Evolutionary conservation across 2,888 invertebrate genomes (phyloP), one percentile per base, ranked within the genome.

Genomic region (Deilephila porcellus): DNA sequence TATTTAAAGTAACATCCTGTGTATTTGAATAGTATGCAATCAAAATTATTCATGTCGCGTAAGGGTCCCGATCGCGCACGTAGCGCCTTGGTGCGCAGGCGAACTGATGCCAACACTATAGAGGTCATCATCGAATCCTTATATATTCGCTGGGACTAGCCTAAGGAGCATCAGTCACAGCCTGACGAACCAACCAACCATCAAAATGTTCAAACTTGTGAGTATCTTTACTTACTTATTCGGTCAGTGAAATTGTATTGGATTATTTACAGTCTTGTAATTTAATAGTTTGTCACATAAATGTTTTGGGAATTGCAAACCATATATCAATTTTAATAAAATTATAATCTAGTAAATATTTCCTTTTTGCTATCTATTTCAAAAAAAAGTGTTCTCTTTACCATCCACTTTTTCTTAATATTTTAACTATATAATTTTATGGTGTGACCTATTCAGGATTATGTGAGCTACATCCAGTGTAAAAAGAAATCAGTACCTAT

Each of bases 171-270:
- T 79, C 81, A 87, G 82, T 89, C 90, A 93, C 90, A 93, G 83
- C 85, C 86, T 81, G 76, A 84, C 83, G 78, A 80, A 86, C 87
- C 78, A 83, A 85, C 86, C 83, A 83, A 85, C 86, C 81, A 83
- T 81, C 90, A 95, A 90, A 84, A 95, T 95, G 95, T 95, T 93
- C 90, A 95, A 95, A 90, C 89, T 91, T 81, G 95, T 95, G 83
- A 94, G 95, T 93, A 85, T 70, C 0, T 56, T 64, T 71, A 73
- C 75, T 76, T 70, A 63, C 63, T 76, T 72, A 70, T 74, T 63
- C 70, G 62, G 70, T 72, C 64, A 56, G 64, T 37, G 53, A 53
- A 63, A 45, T 67, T 60, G 34, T 53, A 8, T 52, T 14, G n/a
- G 7, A 11, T 34, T 19, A 11, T 20, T 11, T 14, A 1, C 45